Evolutionary conservation across 2,888 invertebrate species (phyloP).

Genomic region (Homarus gammarus): DNA sequence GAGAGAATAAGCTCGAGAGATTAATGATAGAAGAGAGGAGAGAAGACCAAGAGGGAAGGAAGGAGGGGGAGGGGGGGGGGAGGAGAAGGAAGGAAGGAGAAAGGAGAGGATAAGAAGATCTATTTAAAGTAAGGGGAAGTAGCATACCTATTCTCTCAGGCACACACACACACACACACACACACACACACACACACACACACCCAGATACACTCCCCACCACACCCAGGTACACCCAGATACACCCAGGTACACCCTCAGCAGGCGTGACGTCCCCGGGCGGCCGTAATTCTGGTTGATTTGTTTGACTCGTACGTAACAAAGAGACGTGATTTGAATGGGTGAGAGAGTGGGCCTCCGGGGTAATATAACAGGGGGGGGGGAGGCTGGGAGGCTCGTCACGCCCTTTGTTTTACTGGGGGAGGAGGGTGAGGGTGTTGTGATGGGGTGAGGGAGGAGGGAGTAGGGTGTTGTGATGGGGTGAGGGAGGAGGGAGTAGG

Average conservation of each 20-base stretch:
- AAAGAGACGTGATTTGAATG: constrained; percentile 58
- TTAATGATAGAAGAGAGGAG: too few species aligned
- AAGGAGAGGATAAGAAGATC: too few species aligned
- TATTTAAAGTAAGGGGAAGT: too few species aligned
- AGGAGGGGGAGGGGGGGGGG: too few species aligned
- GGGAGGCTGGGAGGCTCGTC: background rate
- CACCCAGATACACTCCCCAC: background rate
- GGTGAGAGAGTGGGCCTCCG: background rate
- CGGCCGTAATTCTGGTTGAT: constrained; percentile 41
- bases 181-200: background rate
- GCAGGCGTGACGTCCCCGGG: background rate
- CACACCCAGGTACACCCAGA: background rate
- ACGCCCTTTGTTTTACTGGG: constrained; percentile 6
- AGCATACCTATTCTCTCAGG: too few species aligned
- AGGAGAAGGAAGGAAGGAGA: too few species aligned
- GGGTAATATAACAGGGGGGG: background rate
- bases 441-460: background rate
- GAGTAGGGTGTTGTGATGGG: too few species aligned
- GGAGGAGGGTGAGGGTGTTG: background rate
- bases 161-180: background rate
- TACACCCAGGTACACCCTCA: too few species aligned
- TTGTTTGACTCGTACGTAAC: constrained; percentile 50
- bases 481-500: background rate
- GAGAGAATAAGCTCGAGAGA: too few species aligned
- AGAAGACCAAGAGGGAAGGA: too few species aligned